Evolutionary conservation across 1,140 invertebrate genomes (phyloP), one percentile per base, ranked within the genome.

Genomic region (Adelges cooleyi): DNA sequence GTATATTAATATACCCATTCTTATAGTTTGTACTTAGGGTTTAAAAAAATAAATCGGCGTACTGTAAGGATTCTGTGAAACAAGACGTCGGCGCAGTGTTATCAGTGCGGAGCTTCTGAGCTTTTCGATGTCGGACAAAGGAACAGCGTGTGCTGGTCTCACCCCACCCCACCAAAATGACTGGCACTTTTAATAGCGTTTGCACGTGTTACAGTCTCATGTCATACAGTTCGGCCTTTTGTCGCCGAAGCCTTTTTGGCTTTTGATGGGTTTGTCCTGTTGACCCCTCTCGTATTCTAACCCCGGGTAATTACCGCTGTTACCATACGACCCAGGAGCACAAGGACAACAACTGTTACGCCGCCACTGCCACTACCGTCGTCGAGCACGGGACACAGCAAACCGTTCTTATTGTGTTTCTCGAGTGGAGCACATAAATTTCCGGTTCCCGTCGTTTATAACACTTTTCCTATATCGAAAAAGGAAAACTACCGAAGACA

Each of bases 261-360:
- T 59, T 59, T 62, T 62, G 56, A 62, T 62, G 56, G 56, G 56
- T 62, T 62, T 62, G 56, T 62, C 42, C 56, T 33, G 56, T 62
- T 62, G 56, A 62, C 56, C 56, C 56, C 42, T 48, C 42, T 44
- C 53, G 15, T 40, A 18, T 10, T 48, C 56, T 25, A 13, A 33
- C 56, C 23, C 17, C 23, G 54, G 51, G 56, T 62, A 62, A 62
- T 62, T 62, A 62, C 56, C 56, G 42, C 17, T 17, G 51, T 23
- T 50, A 50, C 17, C 22, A 50, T n/a, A 27, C 10, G 48, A 15
- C 2, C 11, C 11, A 42, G 53, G 38, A 42, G 9, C 29, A 44
- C 38, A 27, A 56, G 38, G 38, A 44, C 53, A 44, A 56, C 53
- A 56, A 56, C 53, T 56, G 53, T 56, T 56, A 56, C 53, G 53